Evolutionary conservation across 1,140 invertebrate genomes (phyloP), one percentile per base, ranked within the genome.

Genomic region (Aricia agestis): DNA sequence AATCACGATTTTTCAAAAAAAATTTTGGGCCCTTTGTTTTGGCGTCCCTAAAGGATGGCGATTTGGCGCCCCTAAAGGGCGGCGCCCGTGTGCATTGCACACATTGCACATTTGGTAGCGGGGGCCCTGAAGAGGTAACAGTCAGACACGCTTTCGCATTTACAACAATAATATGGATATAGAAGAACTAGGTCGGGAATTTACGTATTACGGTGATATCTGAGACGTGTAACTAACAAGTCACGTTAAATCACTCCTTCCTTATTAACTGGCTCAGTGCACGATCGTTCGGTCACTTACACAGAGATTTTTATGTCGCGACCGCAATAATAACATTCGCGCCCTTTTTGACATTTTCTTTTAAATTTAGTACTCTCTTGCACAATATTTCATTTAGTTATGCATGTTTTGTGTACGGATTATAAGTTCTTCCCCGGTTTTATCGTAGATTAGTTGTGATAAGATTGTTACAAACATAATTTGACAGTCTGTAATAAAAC

Each of bases 191-290:
- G 45, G 11, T 52, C 45, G 45, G 45, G 13, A 52, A 52, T 15
- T 52, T 52, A 52, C 45, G 7, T 52, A 15, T 36, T 36, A 36
- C 36, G 4, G 45, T 52, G 45, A 52, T 36, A 15, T 52, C 11
- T 52, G 45, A 52, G 45, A 52, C 10, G 13, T 52, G 13, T 52
- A 52, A 15, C 45, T 59, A 59, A 59, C n/a, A 59, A 59, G 18
- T 63, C 59, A 25, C 10, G 59, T 18, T 63, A 25, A 63, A 63
- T 63, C 18, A 11, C 59, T 25, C 17, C 59, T 19, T 63, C 59
- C 59, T 63, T 63, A 63, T 63, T 63, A 63, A 18, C 59, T 10
- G 9, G 58, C 58, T 63, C 59, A 63, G 59, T 63, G 18, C 17
- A 63, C 59, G 59, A 0, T 63, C 59, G 10, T 17, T 4, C 59